Base-by-base conservation (phyloP, 1,140 invertebrate genomes). In the Aricia agestis region DNA sequence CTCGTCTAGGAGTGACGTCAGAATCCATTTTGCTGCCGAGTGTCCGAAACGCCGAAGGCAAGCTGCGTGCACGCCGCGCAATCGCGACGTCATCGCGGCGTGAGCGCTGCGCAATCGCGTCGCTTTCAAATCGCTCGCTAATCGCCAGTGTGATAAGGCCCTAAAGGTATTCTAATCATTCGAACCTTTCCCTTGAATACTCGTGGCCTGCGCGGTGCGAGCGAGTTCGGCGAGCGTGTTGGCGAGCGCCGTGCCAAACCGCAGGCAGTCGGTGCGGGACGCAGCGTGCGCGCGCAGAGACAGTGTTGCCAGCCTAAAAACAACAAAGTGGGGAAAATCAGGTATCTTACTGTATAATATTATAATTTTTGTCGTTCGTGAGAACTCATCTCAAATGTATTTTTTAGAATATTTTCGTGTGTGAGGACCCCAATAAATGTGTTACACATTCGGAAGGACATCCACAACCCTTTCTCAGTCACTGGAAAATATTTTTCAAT, bases 211-310 rank as follows among this genome's bases (percentile, higher is more conserved):
- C 0, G 88, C 88, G 0, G 85, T 89, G 1, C 86, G 80, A 18
- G 88, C 88, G 2, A 90, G 83, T 9, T 90, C 88, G 57, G 85
- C 86, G 76, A 90, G 82, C 73, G 84, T 87, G 85, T 85, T 88
- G 0, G 87, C 86, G 71, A 90, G 82, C 74, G 82, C 82, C 2
- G 81, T 73, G 66, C 86, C 83, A 57, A 90, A 76, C 72, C 86
- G 77, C 52, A 78, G 65, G 74, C 88, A 90, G 42, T 89, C 85
- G 0, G 80, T 74, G 9, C 87, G 81, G 7, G 84, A 78, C 11
- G 85, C 88, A 0, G 83, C 77, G 57, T 89, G 87, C 57, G 84
- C 88, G 10, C 85, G 83, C 0, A 90, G 74, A 3, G 88, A 82
- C 7, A 90, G 76, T 65, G 86, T 87, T 68, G 88, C 88, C 52